Percentiles rank a stretch among this genome's conserved stretches.
phyloP scores from a whole-genome alignment of 2,888 invertebrate species.

The Ophion slaviceki region DNA sequence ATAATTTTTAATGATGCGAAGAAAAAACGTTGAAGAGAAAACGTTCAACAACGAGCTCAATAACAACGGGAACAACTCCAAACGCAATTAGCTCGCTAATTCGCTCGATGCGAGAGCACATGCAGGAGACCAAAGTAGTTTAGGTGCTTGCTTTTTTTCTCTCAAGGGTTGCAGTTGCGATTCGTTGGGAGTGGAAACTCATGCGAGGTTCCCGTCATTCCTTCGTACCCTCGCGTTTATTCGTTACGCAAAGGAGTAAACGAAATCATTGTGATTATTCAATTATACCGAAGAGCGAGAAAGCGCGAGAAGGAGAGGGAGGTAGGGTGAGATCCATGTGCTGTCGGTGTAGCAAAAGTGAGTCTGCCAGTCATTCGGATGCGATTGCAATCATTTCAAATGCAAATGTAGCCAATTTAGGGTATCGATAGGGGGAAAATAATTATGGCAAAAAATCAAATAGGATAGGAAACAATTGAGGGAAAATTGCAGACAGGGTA shows the following conservation, averaged over 20 bases:
- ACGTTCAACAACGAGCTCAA: conserved; percentile 3
- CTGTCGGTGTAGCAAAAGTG: conserved; percentile 4
- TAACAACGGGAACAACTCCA: background rate
- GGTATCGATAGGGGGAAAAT: background rate
- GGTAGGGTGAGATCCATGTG: too few species aligned
- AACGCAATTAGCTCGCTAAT: conserved; percentile 18
- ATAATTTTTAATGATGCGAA: background rate
- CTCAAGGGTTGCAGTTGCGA: conserved; percentile 8
- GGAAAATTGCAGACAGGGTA: too few species aligned
- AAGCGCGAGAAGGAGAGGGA: background rate
- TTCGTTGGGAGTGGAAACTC: conserved; percentile 15
- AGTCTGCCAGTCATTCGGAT: background rate
- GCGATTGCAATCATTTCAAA: conserved; percentile 4
- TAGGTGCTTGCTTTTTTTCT: conserved; percentile 4
- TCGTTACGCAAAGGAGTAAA: conserved; percentile 30
- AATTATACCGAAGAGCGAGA: conserved; percentile 11
- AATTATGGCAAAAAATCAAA: background rate
- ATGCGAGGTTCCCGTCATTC: conserved; percentile 11
- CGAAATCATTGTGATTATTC: conserved; percentile 44
- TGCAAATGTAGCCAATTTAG: background rate
- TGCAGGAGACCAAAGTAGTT: background rate
- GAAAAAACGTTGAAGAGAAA: background rate
- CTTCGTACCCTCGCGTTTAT: conserved; percentile 5
- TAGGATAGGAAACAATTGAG: too few species aligned
- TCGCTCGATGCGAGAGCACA: background rate